Conservation (phyloP, 2,888 invertebrate genomes). For the Ypsolopha sequella region DNA sequence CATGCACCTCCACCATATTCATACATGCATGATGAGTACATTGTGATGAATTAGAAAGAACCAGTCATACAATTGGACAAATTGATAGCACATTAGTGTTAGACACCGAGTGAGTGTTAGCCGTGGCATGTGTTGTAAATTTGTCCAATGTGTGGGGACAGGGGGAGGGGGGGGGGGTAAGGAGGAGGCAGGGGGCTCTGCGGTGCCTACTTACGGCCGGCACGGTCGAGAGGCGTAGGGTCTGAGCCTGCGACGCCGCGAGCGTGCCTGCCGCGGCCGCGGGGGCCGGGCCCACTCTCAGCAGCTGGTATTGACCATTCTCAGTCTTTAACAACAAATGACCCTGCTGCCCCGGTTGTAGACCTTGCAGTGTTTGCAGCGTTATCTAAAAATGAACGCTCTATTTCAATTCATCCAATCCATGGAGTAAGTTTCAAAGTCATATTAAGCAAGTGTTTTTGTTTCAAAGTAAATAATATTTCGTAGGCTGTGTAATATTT, state of each 20-base stretch:
- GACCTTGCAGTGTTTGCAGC: slow-evolving; percentile 86
- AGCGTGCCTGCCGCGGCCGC: slow-evolving; percentile 68
- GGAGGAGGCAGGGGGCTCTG: slow-evolving; percentile 17
- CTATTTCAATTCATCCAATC: slow-evolving; percentile 35
- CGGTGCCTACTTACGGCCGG: slow-evolving; percentile 87
- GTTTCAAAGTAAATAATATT: neutral
- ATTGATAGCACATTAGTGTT: slow-evolving; percentile 10
- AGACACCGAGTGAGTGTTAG: neutral
- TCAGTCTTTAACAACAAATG: slow-evolving; percentile 94
- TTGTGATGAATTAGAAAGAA: slow-evolving; percentile 7
- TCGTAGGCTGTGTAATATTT: neutral
- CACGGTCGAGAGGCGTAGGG: slow-evolving; percentile 89
- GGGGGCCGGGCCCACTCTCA: slow-evolving; percentile 89
- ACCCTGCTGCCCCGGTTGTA: slow-evolving; percentile 91
- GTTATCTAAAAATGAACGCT: slow-evolving; percentile 80
- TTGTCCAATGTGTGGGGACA: slow-evolving; percentile 25
- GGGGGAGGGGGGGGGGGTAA: slow-evolving; percentile 17
- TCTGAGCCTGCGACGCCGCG: slow-evolving; percentile 74
- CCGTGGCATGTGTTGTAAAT: slow-evolving; percentile 5
- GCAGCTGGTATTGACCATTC: slow-evolving; percentile 94
- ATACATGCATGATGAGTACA: slow-evolving; percentile 41
- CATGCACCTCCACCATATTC: slow-evolving; percentile 54
- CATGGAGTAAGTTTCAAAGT: neutral
- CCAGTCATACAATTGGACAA: slow-evolving; percentile 30
- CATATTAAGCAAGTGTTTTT: neutral